Base-by-base conservation (phyloP, 2,113 vertebrate genomes). In the Lipotes vexillifer region DNA sequence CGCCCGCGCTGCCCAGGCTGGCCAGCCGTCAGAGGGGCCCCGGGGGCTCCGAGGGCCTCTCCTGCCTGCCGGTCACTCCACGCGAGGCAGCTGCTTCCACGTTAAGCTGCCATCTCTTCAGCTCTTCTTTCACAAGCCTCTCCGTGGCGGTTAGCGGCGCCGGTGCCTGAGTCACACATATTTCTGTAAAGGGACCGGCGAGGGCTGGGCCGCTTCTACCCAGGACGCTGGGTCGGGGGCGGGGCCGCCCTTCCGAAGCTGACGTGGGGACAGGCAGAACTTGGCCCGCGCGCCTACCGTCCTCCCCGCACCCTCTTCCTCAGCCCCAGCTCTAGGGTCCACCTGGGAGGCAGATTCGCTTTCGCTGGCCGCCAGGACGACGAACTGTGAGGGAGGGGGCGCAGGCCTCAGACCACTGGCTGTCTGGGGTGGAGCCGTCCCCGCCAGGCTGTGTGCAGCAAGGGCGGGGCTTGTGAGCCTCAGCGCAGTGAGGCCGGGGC, bases 321-420 rank as follows among this genome's bases (percentile, higher is more conserved):
- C 12, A 5, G 46, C 21, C 23, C 11, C 10, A n/a, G 29, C 68
- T 44, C 57, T 27, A 29, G 44, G 18, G 12, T 74, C 29, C 20
- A 23, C 15, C 14, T 78, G 49, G 27, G 44, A 44, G 38, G n/a
- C 18, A 55, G 21, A 23, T 15, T 75, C 17, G 44, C 21, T 11
- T 33, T 44, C 66, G 0, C 52, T 33, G 38, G 36, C 52, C n/a
- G 8, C 63, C 49, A 61, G 13, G 5, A 5, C 63, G 6, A 4
- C 31, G 18, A 31, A n/a, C 12, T 31, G 17, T 4, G 41, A 9
- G 41, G 10, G 27, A 5, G 44, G 33, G 38, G 1, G 9, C 1
- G 2, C 66, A 12, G n/a, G 29, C 46, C 63, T 41, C 3, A 5
- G 44, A 18, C 46, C 23, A 41, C 6, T 31, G 21, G 31, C 17